Base-by-base conservation (phyloP, 2,797 vertebrate species). In the Stomatorhinus walkeri region DNA sequence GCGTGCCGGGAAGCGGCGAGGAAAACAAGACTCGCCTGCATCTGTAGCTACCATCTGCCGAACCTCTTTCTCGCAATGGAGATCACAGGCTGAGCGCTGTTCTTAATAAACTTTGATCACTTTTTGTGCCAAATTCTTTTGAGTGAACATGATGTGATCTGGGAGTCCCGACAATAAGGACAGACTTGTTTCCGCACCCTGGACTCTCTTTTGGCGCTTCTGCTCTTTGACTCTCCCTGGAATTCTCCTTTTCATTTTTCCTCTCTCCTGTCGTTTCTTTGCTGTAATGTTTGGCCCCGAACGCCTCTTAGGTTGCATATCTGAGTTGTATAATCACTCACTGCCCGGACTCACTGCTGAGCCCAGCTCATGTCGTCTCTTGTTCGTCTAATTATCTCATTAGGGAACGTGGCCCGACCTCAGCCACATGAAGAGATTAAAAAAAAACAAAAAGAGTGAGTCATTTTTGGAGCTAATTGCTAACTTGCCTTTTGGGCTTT, bases 1-100 rank as follows among this genome's bases (percentile, higher is more conserved):
- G 72, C 61, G 89, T 90, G 91, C 89, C 90, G 90, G 90, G 87
- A 90, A 91, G 90, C 89, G 90, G 86, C 28, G 16, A 88, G 61
- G 61, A 90, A 89, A 91, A 91, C 88, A 91, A 85, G 64, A 87
- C 79, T 46, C n/a, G 40, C 56, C 83, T 48, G 59, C 22, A 87
- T 48, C 83, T 72, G 79, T 87, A 46, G 36, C 40, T 84, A 90
- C 87, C 88, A 90, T 89, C 64, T 87, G 61, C 84, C 87, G 48
- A 89, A 1, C 81, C 8, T 46, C n/a, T 19, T 4, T n/a, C 81
- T 51, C 9, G 3, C 7, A 51, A n/a, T 10, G n/a, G 81, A 22
- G 46, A 79, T 36, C 81, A n/a, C 24, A 32, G 56, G 54, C 87
- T 40, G 2, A 22, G 43, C 12, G 3, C 22, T 68, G 24, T 28